Evolutionary conservation across 2,113 vertebrate species (phyloP).

Genomic region (Ailurus styani): DNA sequence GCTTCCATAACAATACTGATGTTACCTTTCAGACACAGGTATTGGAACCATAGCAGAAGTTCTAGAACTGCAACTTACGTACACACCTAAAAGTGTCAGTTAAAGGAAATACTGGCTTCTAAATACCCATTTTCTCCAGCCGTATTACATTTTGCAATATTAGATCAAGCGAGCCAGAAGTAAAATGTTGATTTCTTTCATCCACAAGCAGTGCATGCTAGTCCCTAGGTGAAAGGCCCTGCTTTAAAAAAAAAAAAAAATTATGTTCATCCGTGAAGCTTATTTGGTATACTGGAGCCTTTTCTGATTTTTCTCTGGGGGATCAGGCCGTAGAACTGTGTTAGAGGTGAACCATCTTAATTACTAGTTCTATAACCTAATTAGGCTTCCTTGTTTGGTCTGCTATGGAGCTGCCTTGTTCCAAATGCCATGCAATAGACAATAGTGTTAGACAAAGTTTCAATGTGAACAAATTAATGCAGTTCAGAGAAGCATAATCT

Average conservation of each 20-base stretch:
- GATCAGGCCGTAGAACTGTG: not conserved
- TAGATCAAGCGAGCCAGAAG: constrained; percentile 4
- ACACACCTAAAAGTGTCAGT: not conserved
- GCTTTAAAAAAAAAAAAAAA: not conserved
- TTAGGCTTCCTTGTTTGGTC: constrained; percentile 8
- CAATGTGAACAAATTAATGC: not conserved
- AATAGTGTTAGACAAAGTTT: not conserved
- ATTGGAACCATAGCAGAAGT: not conserved
- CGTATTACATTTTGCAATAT: not conserved
- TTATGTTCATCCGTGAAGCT: not conserved
- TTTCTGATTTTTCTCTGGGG: constrained; percentile 17
- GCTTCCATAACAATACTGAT: constrained; percentile 1
- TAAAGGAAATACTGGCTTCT: constrained; percentile 7
- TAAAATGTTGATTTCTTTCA: constrained; percentile 23
- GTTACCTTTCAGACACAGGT: constrained; percentile 30
- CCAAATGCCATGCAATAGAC: not conserved
- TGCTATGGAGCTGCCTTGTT: constrained; percentile 44
- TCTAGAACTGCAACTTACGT: not conserved
- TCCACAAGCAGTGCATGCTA: not conserved
- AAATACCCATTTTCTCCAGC: not conserved
- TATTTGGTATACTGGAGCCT: constrained; percentile 33
- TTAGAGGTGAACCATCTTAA: constrained; percentile 13
- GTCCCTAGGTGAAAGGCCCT: constrained; percentile 20
- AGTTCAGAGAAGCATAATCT: constrained; percentile 18
- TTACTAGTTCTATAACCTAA: constrained; percentile 24